Evolutionary conservation across 2,113 vertebrate genomes (phyloP), one percentile per base, ranked within the genome.

Genomic region (Maccullochella peelii): DNA sequence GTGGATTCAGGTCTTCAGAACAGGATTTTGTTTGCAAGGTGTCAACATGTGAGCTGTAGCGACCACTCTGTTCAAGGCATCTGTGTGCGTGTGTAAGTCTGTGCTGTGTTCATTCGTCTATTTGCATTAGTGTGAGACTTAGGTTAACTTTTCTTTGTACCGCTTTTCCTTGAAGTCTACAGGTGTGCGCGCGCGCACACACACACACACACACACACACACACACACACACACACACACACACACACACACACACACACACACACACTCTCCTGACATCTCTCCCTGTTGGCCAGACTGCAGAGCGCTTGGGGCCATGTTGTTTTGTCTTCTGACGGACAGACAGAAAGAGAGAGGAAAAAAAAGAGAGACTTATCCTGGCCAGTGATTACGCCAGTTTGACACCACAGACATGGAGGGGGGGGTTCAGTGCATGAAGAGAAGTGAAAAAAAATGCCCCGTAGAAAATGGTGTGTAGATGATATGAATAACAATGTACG

Each of bases 291-390:
- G 96, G 94, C 91, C 84, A 93, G 92, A 92, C 96, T 96, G 96
- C 95, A 95, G 95, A 95, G 92, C 91, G 96, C 97, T 97, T 82
- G 92, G 95, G 97, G 97, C 96, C 88, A 91, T 90, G 89, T 93
- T 95, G 91, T 92, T 93, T 94, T 94, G 90, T 93, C 87, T 93
- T 92, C 90, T 94, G 92, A 92, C 50, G 80, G 89, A 90, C 83
- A 10, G 83, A 94, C 90, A 82, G 78, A 89, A 62, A 69, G 30
- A 55, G 65, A 63, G 3, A 33, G n/a, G n/a, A n/a, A n/a, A 38
- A 84, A 82, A 87, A 77, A 87, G 72, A 85, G 73, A 78, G 87
- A 89, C 86, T 94, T 79, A 83, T 74, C 49, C 83, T 25, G 84
- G 76, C 84, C 54, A 65, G 90, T 82, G 90, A 92, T 92, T 92